Evolutionary conservation across 2,113 vertebrate species (phyloP).

Genomic region (Pygoscelis antarcticus): DNA sequence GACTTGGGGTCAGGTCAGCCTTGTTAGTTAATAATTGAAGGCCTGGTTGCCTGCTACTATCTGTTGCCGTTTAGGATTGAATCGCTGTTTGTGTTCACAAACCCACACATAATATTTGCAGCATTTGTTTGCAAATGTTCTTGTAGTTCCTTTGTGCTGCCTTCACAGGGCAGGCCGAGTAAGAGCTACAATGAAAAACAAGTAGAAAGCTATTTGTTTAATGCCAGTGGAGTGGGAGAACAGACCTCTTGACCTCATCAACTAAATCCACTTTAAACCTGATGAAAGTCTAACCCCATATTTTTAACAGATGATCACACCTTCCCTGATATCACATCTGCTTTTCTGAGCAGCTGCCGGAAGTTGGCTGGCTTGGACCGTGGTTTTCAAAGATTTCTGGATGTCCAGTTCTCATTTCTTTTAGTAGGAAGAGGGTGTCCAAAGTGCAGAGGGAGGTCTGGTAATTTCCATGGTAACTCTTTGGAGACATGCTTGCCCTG

Average conservation of each 20-base stretch:
- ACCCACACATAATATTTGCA: neutral
- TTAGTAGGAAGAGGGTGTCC: neutral
- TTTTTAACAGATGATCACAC: neutral
- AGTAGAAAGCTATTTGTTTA: neutral
- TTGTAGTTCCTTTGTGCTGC: neutral
- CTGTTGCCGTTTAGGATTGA: neutral
- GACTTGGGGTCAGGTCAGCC: neutral
- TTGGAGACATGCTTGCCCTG: neutral
- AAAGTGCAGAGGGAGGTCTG: neutral
- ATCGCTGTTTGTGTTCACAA: constrained; percentile 20
- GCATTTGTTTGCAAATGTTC: constrained; percentile 11
- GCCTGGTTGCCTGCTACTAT: neutral
- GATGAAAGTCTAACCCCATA: neutral
- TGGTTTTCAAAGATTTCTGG: neutral
- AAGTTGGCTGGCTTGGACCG: rapidly evolving
- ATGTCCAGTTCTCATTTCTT: neutral
- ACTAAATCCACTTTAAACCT: neutral
- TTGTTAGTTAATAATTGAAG: constrained; percentile 30
- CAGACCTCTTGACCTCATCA: neutral
- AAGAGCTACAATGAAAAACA: neutral
- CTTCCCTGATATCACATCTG: neutral
- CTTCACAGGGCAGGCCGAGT: neutral
- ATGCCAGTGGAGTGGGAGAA: neutral
- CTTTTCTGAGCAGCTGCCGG: neutral
- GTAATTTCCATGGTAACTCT: neutral